Evolutionary conservation across 1,140 invertebrate species (phyloP), one percentile per base, ranked within the genome.

Genomic region (Drosophila bocqueti): DNA sequence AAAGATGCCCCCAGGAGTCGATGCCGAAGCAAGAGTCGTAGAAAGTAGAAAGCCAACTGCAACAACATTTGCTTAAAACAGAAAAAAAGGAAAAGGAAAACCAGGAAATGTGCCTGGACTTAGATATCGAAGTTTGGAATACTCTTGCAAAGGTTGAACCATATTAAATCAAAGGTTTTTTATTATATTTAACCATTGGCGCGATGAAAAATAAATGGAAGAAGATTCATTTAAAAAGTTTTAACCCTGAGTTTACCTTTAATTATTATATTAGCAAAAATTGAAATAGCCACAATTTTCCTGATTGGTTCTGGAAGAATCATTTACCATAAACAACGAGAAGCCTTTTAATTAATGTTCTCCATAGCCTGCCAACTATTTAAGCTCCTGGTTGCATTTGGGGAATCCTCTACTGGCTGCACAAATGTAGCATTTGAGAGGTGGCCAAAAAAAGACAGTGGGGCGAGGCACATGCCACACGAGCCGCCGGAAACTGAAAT

Each of bases 1-100:
- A 78, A 79, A 72, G 65, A 79, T 79, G 75, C 76, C 76, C 65
- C 67, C 67, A 73, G 69, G 67, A 73, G 69, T 73, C 69, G 68
- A 61, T 60, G 66, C 40, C 69, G 29, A 16, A 59, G 68, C 50
- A 36, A 38, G 69, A 71, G 69, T 46, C 36, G 38, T 52, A 40
- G 67, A 72, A 69, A 73, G 69, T 71, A 31, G 69, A 71, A 73
- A 73, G 54, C 55, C 68, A 73, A 72, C 69, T 73, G 43, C 31
- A 21, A 50, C 7, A n/a, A 26, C n/a, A 60, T 46, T 47, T 34
- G 18, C 47, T 26, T 1, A 26, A n/a, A 55, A 54, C 60, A 42
- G 49, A 55, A 36, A 34, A 31, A 8, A 31, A 1, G 29, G 7
- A 31, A 6, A 10, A 16, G 46, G 15, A 46, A 45, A 64, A n/a